phyloP scores from a whole-genome alignment of 2,888 invertebrate genomes.

The Drosophila nigritarsus region DNA sequence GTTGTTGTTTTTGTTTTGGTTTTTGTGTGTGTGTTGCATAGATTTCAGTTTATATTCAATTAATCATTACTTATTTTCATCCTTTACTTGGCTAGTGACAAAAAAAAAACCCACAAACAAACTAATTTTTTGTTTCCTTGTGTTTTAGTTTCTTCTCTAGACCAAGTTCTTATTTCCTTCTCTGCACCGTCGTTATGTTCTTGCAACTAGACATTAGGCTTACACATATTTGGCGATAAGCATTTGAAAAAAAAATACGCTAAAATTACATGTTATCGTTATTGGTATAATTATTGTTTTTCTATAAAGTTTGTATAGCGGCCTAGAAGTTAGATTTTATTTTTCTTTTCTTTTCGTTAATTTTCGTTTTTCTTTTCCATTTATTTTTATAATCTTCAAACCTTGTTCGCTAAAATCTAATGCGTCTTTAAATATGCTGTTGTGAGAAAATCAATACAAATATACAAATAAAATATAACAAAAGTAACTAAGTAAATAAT shows the following conservation, averaged over 20 bases:
- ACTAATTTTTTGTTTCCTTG: conserved; percentile 31
- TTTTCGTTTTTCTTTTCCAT: conserved; percentile 20
- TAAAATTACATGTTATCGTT: conserved; percentile 68
- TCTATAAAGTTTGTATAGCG: conserved; percentile 51
- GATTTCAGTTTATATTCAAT: conserved; percentile 38
- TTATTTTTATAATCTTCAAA: conserved; percentile 44
- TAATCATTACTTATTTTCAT: conserved; percentile 23
- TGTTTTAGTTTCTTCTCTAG: conserved; percentile 29
- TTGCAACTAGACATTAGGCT: conserved; percentile 58
- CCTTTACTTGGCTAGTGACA: conserved; percentile 30
- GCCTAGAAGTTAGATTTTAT: conserved; percentile 36
- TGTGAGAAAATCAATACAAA: conserved; percentile 21
- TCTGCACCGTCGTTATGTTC: conserved; percentile 28
- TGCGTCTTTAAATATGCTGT: conserved; percentile 77
- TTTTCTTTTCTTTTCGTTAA: conserved; percentile 11
- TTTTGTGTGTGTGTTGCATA: conserved; percentile 37
- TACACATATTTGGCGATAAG: conserved; percentile 72
- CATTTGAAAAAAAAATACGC: conserved; percentile 65
- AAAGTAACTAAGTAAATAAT: conserved; percentile 18
- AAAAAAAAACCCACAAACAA: conserved; percentile 34
- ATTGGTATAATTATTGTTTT: conserved; percentile 57
- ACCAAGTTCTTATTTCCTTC: conserved; percentile 16
- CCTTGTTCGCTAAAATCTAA: conserved; percentile 67
- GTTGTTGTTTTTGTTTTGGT: conserved; percentile 6
- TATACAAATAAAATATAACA: conserved; percentile 4